Conservation (phyloP, 2,113 vertebrate genomes). For the Pyxicephalus adspersus region DNA sequence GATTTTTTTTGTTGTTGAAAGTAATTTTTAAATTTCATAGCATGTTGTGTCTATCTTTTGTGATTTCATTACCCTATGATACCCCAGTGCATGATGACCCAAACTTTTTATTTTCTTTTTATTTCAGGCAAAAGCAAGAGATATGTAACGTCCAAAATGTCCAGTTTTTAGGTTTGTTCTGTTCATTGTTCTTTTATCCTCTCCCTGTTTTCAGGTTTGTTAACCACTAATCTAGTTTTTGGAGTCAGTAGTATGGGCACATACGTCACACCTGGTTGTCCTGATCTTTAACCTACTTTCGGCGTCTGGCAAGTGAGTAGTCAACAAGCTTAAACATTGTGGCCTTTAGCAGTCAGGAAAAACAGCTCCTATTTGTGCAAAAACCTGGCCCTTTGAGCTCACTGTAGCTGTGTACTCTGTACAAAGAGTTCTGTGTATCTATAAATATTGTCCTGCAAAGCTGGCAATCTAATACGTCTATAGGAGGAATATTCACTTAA, state of each 20-base stretch:
- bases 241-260: background rate
- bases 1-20: too few species aligned
- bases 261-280: slow-evolving; percentile 6
- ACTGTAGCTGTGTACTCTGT: background rate
- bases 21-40: too few species aligned
- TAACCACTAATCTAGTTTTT: slow-evolving; percentile 16
- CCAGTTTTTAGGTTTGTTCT: background rate
- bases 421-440: background rate
- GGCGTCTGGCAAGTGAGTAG: background rate
- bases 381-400: background rate
- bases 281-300: slow-evolving; percentile 46
- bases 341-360: slow-evolving; percentile 54
- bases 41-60: too few species aligned
- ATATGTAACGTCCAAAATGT: background rate
- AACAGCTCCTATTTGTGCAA: slow-evolving; percentile 57
- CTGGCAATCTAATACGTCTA: background rate
- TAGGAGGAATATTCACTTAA: too few species aligned
- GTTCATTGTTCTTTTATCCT: background rate
- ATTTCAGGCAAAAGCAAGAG: too few species aligned
- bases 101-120: too few species aligned
- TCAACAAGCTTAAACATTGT: slow-evolving; percentile 36
- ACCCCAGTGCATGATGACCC: too few species aligned
- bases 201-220: slow-evolving; percentile 20
- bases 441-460: background rate
- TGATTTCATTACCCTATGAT: too few species aligned